Base-by-base conservation (phyloP, 2,888 invertebrate species). In the Oeneis ivallda region DNA sequence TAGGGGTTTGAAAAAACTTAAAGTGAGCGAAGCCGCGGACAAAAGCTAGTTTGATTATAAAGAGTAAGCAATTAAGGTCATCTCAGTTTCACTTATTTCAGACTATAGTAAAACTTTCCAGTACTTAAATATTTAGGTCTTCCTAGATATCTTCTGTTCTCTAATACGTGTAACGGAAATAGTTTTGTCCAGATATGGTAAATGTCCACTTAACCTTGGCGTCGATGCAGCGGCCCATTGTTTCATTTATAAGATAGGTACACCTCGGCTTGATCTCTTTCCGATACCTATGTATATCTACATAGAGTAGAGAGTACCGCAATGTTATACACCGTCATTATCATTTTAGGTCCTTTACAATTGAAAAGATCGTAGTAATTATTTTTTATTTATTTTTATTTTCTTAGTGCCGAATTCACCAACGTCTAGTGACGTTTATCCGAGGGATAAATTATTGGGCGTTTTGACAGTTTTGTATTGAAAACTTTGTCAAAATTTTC, bases 201-300 rank as follows among this genome's bases (percentile, higher is more conserved):
- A 65, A 56, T 65, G 59, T 56, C 68, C 62, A 68, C 68, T 68
- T 68, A 65, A 68, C 45, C 64, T 37, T 66, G 60, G 65, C 63
- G 43, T 66, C 63, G 53, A 66, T 56, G 49, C 61, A 65, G 56
- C 65, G 58, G 62, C 43, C 66, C 56, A 68, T 68, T 68, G 68
- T 68, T 66, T 52, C 49, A 26, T 19, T 59, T 59, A 49, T 41
- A n/a, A 66, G 66, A 68, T 68, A 66, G 66, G 66, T 68, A 26
- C 60, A 63, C 60, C 66, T 65, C 37, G 47, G 47, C 34, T 58
- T 53, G 58, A 43, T 60, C 49, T 39, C 49, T 50, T 13, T 60
- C 34, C 60, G 37, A 26, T 26, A 26, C 26, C 26, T 26, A 1
- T 2, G 26, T 26, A 26, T 41, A 39, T 17, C 6, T 26, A 32